phyloP scores from a whole-genome alignment of 2,797 vertebrate species.

The Aeoliscus strigatus region DNA sequence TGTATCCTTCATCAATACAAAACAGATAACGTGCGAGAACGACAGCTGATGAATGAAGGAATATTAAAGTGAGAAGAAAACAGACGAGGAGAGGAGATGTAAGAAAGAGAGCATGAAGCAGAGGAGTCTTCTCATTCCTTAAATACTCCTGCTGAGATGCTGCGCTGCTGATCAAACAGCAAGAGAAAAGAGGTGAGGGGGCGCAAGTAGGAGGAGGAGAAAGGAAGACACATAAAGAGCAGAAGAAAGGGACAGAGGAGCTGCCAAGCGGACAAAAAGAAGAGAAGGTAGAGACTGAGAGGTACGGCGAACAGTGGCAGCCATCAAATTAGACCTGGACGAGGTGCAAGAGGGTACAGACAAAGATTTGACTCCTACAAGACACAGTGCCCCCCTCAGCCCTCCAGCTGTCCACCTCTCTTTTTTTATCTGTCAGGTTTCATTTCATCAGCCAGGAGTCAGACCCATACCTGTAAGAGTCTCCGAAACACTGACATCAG shows the following conservation, averaged over 20 bases:
- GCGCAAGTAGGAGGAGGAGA: conserved; percentile 43
- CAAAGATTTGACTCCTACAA: conserved; percentile 43
- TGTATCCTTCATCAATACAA: conserved; percentile 16
- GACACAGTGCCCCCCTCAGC: conserved; percentile 20
- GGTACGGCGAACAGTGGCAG: conserved; percentile 12
- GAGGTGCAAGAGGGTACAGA: conserved; percentile 18
- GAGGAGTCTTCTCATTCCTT: conserved; percentile 50
- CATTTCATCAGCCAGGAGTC: conserved; percentile 40
- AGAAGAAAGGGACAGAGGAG: conserved; percentile 37
- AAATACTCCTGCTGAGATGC: conserved; percentile 61
- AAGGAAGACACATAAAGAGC: conserved; percentile 34
- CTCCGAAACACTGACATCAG: conserved; percentile 34
- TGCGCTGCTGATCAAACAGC: conserved; percentile 57
- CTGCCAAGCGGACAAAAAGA: conserved; percentile 28
- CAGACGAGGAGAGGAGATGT: conserved; percentile 20
- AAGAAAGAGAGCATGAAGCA: conserved; percentile 33
- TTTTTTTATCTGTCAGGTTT: conserved; percentile 30
- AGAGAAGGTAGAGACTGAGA: conserved; percentile 9
- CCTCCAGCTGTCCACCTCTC: conserved; percentile 15
- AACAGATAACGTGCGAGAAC: conserved; percentile 21
- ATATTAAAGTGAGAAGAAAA: conserved; percentile 40
- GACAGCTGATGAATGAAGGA: conserved; percentile 20
- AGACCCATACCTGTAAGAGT: conserved; percentile 33
- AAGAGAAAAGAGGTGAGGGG: conserved; percentile 60
- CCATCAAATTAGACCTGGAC: conserved; percentile 27